Base-by-base conservation (phyloP, 2,797 vertebrate genomes). In the Anguilla marmorata region DNA sequence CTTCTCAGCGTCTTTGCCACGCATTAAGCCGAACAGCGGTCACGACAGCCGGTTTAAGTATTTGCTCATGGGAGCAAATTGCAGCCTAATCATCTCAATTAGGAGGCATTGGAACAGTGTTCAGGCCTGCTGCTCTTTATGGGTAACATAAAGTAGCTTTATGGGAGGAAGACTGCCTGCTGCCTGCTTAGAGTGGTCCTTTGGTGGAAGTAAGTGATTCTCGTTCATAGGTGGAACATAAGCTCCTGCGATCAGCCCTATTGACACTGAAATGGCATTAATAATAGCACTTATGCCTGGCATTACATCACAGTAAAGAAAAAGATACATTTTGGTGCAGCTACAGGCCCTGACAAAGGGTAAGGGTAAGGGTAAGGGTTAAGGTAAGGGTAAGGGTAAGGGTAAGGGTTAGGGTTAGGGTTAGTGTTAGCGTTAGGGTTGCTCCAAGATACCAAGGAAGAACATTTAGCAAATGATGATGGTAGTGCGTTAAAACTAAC, bases 201-300 rank as follows among this genome's bases (percentile, higher is more conserved):
- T 48, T 93, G 94, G 94, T 91, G 33, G 69, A 30, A 33, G 30
- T 0, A 74, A 19, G 30, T 12, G 27, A 33, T 91, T 88, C 91
- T 88, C 90, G 56, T 86, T 88, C 92, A 89, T 85, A 87, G 89
- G 87, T 80, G n/a, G 90, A 93, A 90, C 86, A 90, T 88, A 89
- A 87, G 90, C 85, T 89, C 86, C 87, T 90, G 87, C 92, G 90
- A 91, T 94, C 93, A 93, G 90, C 92, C n/a, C n/a, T 90, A 91
- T n/a, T 72, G 56, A 86, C 84, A 63, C 82, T 27, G 83, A 86
- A 84, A 87, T 50, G 7, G n/a, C 45, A 48, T 21, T 7, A 24
- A n/a, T 19, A 41, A 41, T 1, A 79, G 37, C 74, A 8, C 45
- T 1, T 82, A 19, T 24, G 79, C 45, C 45, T 48, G 45, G 45